Percentiles rank a stretch among this genome's conserved stretches.
Evolutionary conservation across 1,140 invertebrate genomes (phyloP).

Genomic region (Homalodisca vitripennis): DNA sequence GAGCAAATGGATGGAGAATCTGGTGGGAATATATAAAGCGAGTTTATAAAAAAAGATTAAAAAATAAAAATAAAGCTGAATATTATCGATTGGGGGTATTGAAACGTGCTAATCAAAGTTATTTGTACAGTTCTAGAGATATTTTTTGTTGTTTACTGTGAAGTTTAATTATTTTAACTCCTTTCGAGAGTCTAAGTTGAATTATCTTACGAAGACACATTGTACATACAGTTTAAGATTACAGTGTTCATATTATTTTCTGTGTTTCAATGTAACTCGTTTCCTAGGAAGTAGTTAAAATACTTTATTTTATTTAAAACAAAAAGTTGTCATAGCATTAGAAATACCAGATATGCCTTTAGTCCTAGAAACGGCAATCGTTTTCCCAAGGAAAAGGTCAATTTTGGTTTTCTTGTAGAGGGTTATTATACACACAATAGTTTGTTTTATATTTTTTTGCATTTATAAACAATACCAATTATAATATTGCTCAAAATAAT

Average conservation of each 20-base stretch:
- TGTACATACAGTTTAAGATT: conserved; percentile 25
- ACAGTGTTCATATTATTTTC: conserved; percentile 6
- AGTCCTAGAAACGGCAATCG: too few species aligned
- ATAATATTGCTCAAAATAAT: too few species aligned
- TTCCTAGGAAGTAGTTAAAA: too few species aligned
- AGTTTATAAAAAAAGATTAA: background rate
- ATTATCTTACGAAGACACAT: conserved; percentile 23
- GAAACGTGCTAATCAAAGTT: conserved; percentile 8
- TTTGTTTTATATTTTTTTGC: too few species aligned
- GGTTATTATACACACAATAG: too few species aligned
- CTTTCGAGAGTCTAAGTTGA: conserved; percentile 15
- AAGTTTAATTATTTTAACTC: conserved; percentile 24
- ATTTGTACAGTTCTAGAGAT: conserved; percentile 6
- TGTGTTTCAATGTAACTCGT: background rate
- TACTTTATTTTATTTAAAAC: too few species aligned
- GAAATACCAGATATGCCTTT: too few species aligned
- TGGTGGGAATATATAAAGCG: background rate
- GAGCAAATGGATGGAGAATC: background rate
- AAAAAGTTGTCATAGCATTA: too few species aligned
- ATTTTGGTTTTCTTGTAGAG: too few species aligned
- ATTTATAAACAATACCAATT: too few species aligned
- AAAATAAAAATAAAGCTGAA: background rate
- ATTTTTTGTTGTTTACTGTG: conserved; percentile 10
- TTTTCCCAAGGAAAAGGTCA: too few species aligned
- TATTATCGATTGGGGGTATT: background rate